Conservation (phyloP, 2,797 vertebrate genomes). For the Merluccius polli region DNA sequence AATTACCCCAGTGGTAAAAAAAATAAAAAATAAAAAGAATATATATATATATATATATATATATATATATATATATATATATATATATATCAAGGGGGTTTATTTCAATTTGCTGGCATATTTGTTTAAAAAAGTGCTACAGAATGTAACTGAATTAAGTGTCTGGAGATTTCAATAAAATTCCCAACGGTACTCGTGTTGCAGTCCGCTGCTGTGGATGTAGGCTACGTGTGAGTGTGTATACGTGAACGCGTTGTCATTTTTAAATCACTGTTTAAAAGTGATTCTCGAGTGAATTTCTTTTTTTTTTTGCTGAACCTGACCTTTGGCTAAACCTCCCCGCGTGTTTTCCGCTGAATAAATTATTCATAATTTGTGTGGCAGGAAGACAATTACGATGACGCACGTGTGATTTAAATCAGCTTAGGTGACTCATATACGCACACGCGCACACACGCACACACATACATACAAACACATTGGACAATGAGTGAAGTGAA, state of each 20-base stretch:
- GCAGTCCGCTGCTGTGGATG: background rate
- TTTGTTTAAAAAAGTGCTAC: conserved; percentile 34
- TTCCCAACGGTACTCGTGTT: conserved; percentile 29
- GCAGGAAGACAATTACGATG: background rate
- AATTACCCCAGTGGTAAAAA: background rate
- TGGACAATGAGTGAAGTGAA: background rate
- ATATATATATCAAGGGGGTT: background rate
- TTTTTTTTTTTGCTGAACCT: too few relatives aligned
- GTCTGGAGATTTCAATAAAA: conserved; percentile 62
- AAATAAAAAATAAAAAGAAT: background rate
- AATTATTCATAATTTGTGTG: conserved; percentile 6
- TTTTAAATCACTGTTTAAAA: background rate
- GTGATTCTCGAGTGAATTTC: too few relatives aligned
- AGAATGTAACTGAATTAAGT: conserved; percentile 53
- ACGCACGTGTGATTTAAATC: conserved; percentile 12
- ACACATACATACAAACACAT: background rate
- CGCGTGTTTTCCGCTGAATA: background rate
- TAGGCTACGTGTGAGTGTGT: background rate
- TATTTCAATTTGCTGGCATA: conserved; percentile 52
- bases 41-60: too few relatives aligned
- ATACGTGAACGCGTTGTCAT: background rate
- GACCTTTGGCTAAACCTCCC: too few relatives aligned
- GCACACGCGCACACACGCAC: background rate
- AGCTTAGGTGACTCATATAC: conserved; percentile 4
- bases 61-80: too few relatives aligned